Evolutionary conservation across 2,888 invertebrate species (phyloP).

Genomic region (Nebria salina): DNA sequence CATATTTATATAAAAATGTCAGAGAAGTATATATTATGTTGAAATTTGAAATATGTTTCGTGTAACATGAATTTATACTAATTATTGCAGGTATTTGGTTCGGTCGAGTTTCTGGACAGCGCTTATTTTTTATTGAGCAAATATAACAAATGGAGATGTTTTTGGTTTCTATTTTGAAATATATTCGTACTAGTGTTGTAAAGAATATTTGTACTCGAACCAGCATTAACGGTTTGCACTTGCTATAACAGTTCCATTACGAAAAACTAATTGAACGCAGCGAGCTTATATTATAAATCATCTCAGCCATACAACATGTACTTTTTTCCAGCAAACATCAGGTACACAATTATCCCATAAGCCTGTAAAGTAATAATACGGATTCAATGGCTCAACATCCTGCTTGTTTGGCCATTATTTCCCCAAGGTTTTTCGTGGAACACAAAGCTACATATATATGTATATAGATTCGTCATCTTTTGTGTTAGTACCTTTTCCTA

Average conservation of each 20-base stretch:
- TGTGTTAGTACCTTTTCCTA: background rate
- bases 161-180: too few species aligned
- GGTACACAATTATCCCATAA: constrained; percentile 1
- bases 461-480: background rate
- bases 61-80: too few species aligned
- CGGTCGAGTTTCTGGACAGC: too few species aligned
- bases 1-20: too few species aligned
- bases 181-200: background rate
- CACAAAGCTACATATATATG: background rate
- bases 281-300: background rate
- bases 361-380: constrained; percentile 1
- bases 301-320: background rate
- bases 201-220: background rate
- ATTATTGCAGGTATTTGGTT: too few species aligned
- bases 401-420: background rate
- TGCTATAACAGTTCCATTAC: background rate
- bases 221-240: background rate
- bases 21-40: too few species aligned
- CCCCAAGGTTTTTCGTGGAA: background rate
- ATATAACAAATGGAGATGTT: too few species aligned
- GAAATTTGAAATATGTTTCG: too few species aligned
- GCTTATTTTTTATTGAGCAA: too few species aligned
- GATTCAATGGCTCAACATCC: background rate
- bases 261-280: constrained; percentile 1
- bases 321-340: background rate